Evolutionary conservation across 1,140 invertebrate species (phyloP).

Genomic region (Sminthurides bifidus): DNA sequence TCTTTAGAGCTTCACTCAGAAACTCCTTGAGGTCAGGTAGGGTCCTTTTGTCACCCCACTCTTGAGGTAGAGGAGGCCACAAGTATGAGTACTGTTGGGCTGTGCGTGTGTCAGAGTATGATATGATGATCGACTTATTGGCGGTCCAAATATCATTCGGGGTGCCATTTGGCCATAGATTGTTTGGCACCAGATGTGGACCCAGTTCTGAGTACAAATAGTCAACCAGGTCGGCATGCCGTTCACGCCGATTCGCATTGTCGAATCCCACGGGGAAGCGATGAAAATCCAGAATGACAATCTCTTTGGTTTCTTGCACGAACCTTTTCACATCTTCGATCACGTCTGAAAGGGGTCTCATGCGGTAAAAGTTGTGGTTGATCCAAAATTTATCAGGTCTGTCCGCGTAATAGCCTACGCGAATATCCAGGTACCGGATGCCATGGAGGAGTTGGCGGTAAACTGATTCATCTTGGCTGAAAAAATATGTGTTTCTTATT

Average conservation of each 20-base stretch:
- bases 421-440: constrained; percentile 63
- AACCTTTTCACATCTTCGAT: constrained; percentile 23
- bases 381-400: constrained; percentile 33
- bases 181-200: constrained; percentile 40
- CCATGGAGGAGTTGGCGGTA: constrained; percentile 68
- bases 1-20: constrained; percentile 42
- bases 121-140: constrained; percentile 31
- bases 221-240: constrained; percentile 38
- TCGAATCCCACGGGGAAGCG: constrained; percentile 29
- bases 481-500: constrained; percentile 34
- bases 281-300: constrained; percentile 26
- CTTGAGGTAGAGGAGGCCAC: constrained; percentile 55
- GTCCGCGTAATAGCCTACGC: constrained; percentile 46
- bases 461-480: constrained; percentile 60
- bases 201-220: constrained; percentile 51
- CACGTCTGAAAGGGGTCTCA: constrained; percentile 28
- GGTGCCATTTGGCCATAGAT: constrained; percentile 30
- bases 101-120: constrained; percentile 31
- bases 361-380: constrained; percentile 33
- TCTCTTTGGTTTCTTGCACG: constrained; percentile 23
- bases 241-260: neutral
- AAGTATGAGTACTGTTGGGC: constrained; percentile 42
- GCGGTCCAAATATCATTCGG: constrained; percentile 28
- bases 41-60: constrained; percentile 42
- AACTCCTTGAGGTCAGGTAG: constrained; percentile 43